Evolutionary conservation across 2,797 vertebrate species (phyloP), one percentile per base, ranked within the genome.

Genomic region (Myotis myotis): DNA sequence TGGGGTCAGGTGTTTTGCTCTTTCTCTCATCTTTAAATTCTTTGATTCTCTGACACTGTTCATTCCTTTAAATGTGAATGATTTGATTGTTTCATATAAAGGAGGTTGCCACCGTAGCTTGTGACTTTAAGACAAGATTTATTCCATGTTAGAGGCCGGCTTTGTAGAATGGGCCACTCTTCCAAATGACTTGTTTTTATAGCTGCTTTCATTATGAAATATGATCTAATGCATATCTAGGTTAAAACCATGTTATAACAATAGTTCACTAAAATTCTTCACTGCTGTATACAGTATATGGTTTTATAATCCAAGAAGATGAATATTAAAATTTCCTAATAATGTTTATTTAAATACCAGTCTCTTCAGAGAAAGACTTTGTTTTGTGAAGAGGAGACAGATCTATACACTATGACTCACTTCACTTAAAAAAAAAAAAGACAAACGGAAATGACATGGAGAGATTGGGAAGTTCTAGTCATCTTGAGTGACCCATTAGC

Each of bases 401-500:
- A 81, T 93, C 79, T 94, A 74, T 68, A 91, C 22, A 66, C 51
- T 47, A 16, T 96, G 96, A 96, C 89, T 96, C 89, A 93, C 72
- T 95, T 94, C 17, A 71, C 57, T 93, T 62, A 68, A 91, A 89
- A 85, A 87, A 87, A 75, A 85, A 76, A 81, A 75, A 53, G 30
- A 82, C 55, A 92, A 79, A 87, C 28, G 80, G 93, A 96, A 96
- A 84, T 91, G 80, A 89, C 83, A 17, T 36, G 80, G 81, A 84
- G 85, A 92, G 88, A 70, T 17, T 87, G 96, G 91, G 96, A 95
- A 78, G 86, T 90, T 44, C 88, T 96, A n/a, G 91, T 95, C 93
- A 87, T 96, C 80, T 84, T 68, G 33, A 82, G 83, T 93, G 96
- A 93, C 87, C 94, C 89, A 51, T 66, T 72, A 89, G 92, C 66